Evolutionary conservation across 2,888 invertebrate species (phyloP).

Genomic region (Darwinula stevensoni): DNA sequence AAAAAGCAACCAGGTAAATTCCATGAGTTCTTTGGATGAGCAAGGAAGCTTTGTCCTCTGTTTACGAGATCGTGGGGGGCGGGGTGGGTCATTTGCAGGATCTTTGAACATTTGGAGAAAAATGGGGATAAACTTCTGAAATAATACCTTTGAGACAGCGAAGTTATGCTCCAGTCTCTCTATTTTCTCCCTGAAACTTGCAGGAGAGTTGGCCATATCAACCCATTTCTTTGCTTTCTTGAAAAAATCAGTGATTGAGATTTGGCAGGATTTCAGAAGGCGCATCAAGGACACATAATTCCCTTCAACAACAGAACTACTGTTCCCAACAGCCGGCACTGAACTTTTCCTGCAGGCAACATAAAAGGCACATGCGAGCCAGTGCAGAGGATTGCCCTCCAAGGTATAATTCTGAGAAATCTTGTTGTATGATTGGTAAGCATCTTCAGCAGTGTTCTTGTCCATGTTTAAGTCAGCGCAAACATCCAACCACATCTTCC

Average conservation of each 20-base stretch:
- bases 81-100: constrained; percentile 25
- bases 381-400: constrained; percentile 67
- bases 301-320: too few species aligned
- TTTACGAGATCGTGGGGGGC: constrained; percentile 26
- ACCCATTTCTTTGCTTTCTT: constrained; percentile 59
- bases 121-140: constrained; percentile 64
- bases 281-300: too few species aligned
- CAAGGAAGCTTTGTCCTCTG: constrained; percentile 22
- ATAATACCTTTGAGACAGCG: constrained; percentile 73
- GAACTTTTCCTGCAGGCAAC: too few species aligned
- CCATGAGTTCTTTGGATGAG: constrained; percentile 5
- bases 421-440: not conserved
- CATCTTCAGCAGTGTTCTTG: not conserved
- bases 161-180: constrained; percentile 62
- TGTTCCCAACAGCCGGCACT: too few species aligned
- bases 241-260: not conserved
- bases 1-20: too few species aligned
- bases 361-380: constrained; percentile 85
- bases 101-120: constrained; percentile 57
- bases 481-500: too few species aligned
- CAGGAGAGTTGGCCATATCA: constrained; percentile 65
- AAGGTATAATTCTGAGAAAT: constrained; percentile 11
- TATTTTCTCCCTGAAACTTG: constrained; percentile 50
- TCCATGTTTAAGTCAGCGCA: too few species aligned
- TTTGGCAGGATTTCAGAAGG: not conserved